Conservation (phyloP, 1,140 invertebrate genomes). For the Phymastichus coffea region DNA sequence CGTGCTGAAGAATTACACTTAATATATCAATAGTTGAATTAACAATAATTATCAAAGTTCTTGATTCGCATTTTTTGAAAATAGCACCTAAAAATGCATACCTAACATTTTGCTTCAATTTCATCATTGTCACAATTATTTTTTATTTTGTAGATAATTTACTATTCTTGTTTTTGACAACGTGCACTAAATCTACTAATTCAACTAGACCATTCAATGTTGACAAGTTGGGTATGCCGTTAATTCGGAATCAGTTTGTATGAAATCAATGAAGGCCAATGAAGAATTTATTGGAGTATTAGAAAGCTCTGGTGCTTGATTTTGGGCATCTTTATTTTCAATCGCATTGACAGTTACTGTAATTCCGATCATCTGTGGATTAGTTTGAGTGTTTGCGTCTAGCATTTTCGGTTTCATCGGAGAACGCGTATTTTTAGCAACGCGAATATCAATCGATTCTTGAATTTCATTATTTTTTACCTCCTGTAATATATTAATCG, state of each 20-base stretch:
- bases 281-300: not conserved
- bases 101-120: slow-evolving; percentile 14
- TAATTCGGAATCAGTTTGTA: not conserved
- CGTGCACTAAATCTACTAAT: not conserved
- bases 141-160: not conserved
- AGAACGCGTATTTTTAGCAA: too few species aligned
- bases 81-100: not conserved
- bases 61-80: too few species aligned
- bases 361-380: too few species aligned
- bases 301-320: not conserved
- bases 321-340: not conserved
- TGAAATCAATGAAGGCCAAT: not conserved
- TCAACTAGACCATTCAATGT: not conserved
- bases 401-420: too few species aligned
- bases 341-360: too few species aligned
- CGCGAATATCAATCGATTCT: not conserved
- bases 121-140: slow-evolving; percentile 17
- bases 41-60: slow-evolving; percentile 3
- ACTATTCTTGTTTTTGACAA: not conserved
- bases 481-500: not conserved
- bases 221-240: not conserved
- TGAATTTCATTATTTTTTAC: not conserved
- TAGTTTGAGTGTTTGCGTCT: too few species aligned
- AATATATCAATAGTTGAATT: not conserved
- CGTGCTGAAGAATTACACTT: not conserved